Evolutionary conservation across 2,888 invertebrate genomes (phyloP), one percentile per base, ranked within the genome.

Genomic region (Pollenia angustigena): DNA sequence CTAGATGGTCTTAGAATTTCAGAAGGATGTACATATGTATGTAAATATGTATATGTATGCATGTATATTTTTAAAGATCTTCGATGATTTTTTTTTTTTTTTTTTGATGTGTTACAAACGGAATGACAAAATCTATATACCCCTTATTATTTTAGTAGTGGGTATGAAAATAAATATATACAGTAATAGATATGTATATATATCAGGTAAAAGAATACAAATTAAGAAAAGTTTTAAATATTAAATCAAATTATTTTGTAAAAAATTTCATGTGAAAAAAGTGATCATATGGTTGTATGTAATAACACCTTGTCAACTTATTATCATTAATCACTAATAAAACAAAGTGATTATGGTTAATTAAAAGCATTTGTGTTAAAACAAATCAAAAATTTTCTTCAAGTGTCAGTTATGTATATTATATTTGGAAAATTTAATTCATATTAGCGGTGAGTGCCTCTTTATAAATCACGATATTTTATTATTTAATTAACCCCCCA

Each of bases 401-500:
- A 66, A 76, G 64, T 66, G 32, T 4, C 44, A 16, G 23, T 32
- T 44, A 54, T n/a, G n/a, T n/a, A n/a, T 52, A n/a, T n/a, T 66
- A 66, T 66, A 52, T 68, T 68, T 64, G 46, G 18, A 7, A 69
- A 46, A 72, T 56, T 46, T 11, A 32, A 54, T 44, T 71, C 42
- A 46, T 71, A 18, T 56, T 48, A 54, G 23, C 64, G 83, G 83
- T 84, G 46, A 84, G 84, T 80, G n/a, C 12, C 12, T 71, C 8
- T 79, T 12, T 40, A 68, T 44, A 62, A 64, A 68, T 80, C 44
- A 78, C 32, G 58, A 68, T 50, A 81, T 74, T 71, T 60, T 74
- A 44, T 69, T 79, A 56, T 69, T 75, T 75, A 80, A 80, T 84
- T 75, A 74, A 58, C 64, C 71, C 50, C 50, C 54, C 74, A 64